Evolutionary conservation across 2,797 vertebrate genomes (phyloP).

Genomic region (Podarcis lilfordi): DNA sequence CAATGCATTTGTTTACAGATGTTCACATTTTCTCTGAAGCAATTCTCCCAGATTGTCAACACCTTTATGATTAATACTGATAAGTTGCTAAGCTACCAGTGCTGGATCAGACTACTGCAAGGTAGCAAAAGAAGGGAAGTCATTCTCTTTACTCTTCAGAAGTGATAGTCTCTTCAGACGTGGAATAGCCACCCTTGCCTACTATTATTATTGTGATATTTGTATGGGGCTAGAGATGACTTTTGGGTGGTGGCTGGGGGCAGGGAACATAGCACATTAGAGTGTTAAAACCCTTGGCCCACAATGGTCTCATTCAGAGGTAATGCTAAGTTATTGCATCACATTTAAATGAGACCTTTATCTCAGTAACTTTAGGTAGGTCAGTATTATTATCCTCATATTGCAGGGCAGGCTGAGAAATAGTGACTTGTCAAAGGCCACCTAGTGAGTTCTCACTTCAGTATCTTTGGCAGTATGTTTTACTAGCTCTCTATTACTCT

Average conservation of each 20-base stretch:
- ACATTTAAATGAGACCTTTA: neutral
- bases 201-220: too few species aligned
- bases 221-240: neutral
- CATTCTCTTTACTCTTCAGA: neutral
- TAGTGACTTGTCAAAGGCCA: neutral
- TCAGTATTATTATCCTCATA: neutral
- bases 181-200: neutral
- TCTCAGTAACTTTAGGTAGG: neutral
- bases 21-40: conserved; percentile 19
- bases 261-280: neutral
- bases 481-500: neutral
- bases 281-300: neutral
- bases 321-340: neutral
- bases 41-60: neutral
- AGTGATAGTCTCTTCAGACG: neutral
- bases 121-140: neutral
- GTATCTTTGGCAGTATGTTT: neutral
- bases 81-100: neutral
- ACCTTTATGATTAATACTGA: neutral
- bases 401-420: neutral
- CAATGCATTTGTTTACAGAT: conserved; percentile 37
- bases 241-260: neutral
- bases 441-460: neutral
- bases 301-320: neutral
- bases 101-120: neutral